Conservation (phyloP, 2,888 invertebrate genomes). For the Cephus pulcher region DNA sequence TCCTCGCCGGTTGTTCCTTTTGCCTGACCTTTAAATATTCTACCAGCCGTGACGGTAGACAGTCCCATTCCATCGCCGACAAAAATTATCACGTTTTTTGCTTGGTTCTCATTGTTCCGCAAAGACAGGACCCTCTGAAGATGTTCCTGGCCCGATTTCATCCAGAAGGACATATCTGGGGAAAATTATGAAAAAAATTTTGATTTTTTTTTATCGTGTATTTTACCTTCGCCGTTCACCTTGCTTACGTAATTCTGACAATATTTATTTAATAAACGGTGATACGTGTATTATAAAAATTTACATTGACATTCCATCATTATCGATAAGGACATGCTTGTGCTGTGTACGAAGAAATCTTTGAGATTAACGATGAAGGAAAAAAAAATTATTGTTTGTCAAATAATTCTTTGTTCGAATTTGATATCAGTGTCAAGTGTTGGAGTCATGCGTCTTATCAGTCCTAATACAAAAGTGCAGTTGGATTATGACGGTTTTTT, state of each 20-base stretch:
- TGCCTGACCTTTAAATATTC: conserved; percentile 72
- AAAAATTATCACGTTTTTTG: conserved; percentile 75
- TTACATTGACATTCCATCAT: background rate
- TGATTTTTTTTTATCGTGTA: background rate
- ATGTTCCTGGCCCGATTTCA: conserved; percentile 59
- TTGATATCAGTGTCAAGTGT: background rate
- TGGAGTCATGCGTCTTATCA: background rate
- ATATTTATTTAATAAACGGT: background rate
- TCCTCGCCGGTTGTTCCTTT: conserved; percentile 71
- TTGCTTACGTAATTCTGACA: background rate
- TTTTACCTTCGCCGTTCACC: background rate
- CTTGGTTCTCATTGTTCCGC: conserved; percentile 62
- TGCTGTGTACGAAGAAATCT: background rate
- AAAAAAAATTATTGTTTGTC: background rate
- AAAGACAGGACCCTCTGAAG: conserved; percentile 51
- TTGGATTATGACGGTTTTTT: background rate
- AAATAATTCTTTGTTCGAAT: background rate
- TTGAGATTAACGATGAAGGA: background rate
- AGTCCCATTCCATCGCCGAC: conserved; percentile 79
- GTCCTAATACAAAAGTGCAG: background rate
- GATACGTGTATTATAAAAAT: background rate
- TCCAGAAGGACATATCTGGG: conserved; percentile 59
- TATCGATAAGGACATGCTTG: background rate
- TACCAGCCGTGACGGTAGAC: conserved; percentile 73
- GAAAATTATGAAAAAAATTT: background rate